Conservation (phyloP, 2,113 vertebrate genomes). For the Siphamia tubifer region DNA sequence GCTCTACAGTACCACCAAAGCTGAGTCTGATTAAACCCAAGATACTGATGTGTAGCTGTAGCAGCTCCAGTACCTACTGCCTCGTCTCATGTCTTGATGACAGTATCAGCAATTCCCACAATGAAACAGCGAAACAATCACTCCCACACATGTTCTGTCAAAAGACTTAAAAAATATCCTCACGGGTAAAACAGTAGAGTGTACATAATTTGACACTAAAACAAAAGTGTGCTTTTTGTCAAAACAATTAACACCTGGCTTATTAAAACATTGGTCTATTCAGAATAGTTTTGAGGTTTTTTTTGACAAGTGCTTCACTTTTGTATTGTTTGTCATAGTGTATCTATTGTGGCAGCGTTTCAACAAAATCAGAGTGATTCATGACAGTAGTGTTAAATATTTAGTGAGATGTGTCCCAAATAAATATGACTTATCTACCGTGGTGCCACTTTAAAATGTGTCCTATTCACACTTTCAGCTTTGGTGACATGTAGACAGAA, state of each 20-base stretch:
- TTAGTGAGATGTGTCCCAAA: neutral
- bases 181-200: neutral
- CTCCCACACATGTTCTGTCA: conserved; percentile 15
- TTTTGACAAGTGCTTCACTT: neutral
- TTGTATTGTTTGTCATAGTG: conserved; percentile 1
- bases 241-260: conserved; percentile 7
- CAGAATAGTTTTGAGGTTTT: neutral
- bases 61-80: conserved; percentile 4
- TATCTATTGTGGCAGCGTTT: neutral
- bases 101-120: conserved; percentile 56
- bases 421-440: too few species aligned
- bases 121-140: conserved; percentile 46
- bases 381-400: neutral
- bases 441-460: too few species aligned
- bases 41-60: conserved; percentile 50
- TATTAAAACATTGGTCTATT: neutral
- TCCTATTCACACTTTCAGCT: too few species aligned
- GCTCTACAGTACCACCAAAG: conserved; percentile 64
- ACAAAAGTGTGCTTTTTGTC: conserved; percentile 5
- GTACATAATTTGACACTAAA: neutral
- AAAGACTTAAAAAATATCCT: neutral
- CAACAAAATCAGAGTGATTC: neutral
- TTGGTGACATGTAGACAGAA: too few species aligned
- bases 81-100: conserved; percentile 55
- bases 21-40: conserved; percentile 68